These are phyloP conservation scores for Bufo gargarizans DNA, from an alignment of 2,113 vertebrate genomes.

Conservation along the genomic window DNA sequence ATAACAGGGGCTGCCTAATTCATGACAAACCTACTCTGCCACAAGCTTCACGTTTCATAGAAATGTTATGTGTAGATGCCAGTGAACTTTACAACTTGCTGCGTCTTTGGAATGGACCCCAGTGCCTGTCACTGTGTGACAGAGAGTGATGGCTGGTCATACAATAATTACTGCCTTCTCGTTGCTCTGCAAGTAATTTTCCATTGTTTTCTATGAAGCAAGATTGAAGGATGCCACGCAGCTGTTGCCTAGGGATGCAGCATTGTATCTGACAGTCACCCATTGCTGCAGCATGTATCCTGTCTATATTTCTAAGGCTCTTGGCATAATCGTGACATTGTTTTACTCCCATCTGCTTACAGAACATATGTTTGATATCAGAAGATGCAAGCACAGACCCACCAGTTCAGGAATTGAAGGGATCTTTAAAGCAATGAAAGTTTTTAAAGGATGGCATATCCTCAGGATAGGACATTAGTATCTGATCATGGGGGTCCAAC, in stretches of 20 bases:
- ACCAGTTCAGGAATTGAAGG: no score
- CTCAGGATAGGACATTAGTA: no score
- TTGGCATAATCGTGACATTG: background rate
- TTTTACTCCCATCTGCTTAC: background rate
- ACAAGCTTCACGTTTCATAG: background rate
- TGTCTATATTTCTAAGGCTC: background rate
- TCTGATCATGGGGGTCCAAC: no score
- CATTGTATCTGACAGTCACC: background rate
- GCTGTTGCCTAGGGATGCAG: constrained; percentile 3
- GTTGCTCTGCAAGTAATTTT: background rate
- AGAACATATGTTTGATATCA: background rate
- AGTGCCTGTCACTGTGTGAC: background rate
- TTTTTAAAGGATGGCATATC: no score
- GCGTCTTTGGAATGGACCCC: background rate
- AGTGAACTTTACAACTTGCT: background rate
- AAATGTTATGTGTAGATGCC: background rate
- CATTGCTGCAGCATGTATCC: background rate
- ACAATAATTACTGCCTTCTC: background rate
- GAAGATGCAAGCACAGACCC: background rate
- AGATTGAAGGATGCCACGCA: background rate
- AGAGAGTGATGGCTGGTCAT: background rate
- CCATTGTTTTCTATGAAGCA: constrained; percentile 5
- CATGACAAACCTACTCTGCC: background rate
- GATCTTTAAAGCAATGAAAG: no score
- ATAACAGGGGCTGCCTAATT: background rate